These are phyloP conservation scores for Adelognathus sp. DNA, from an alignment of 2,888 invertebrate species.

Conservation along the genomic window DNA sequence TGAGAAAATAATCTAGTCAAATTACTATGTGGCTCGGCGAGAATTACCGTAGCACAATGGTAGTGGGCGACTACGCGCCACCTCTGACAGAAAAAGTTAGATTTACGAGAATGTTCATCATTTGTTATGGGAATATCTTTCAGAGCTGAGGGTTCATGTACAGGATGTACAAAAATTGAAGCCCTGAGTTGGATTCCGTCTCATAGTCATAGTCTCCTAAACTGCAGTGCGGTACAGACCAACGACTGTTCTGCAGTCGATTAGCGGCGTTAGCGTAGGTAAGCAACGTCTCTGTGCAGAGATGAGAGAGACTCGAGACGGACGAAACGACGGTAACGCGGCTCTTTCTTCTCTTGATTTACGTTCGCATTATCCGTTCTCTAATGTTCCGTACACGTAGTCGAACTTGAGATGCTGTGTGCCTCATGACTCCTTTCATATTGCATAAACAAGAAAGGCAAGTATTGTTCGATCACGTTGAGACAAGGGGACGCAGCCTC, in stretches of 20 bases:
- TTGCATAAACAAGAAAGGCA: constrained; percentile 36
- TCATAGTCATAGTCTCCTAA: background rate
- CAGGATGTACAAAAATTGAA: too few relatives aligned
- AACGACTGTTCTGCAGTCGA: constrained; percentile 42
- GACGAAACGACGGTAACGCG: constrained; percentile 30
- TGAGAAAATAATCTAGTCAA: too few relatives aligned
- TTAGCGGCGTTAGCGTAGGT: constrained; percentile 39
- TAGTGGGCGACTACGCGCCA: too few relatives aligned
- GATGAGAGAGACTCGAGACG: constrained; percentile 21
- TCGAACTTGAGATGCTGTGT: constrained; percentile 32
- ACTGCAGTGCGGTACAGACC: background rate
- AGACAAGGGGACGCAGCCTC: constrained; percentile 35
- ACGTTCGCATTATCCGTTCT: constrained; percentile 49
- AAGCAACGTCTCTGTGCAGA: background rate
- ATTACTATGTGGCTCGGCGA: too few relatives aligned
- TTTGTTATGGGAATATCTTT: too few relatives aligned
- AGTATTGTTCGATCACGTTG: constrained; percentile 50
- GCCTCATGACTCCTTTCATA: background rate
- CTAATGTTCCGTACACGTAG: constrained; percentile 36
- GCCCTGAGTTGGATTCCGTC: too few relatives aligned
- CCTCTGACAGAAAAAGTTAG: too few relatives aligned
- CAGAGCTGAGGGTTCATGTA: too few relatives aligned
- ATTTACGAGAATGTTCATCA: too few relatives aligned
- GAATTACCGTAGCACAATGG: too few relatives aligned
- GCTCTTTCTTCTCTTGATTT: constrained; percentile 51